phyloP scores from a whole-genome alignment of 2,888 invertebrate genomes.

The Cryptocephalus primarius region DNA sequence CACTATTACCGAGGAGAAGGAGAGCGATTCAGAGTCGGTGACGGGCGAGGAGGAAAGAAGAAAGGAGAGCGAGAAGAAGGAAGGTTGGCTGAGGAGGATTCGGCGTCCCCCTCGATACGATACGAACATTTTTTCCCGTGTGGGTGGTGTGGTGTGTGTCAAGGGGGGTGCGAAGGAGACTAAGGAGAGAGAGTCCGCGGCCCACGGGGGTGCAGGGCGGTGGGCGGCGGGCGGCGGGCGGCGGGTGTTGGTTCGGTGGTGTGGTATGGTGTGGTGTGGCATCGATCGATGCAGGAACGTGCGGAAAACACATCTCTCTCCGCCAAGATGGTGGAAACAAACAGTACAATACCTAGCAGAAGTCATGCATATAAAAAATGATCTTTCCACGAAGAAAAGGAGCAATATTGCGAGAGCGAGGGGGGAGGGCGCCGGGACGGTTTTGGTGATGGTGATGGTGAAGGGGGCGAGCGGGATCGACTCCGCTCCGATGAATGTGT shows the following conservation, averaged over 20 bases:
- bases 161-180: neutral
- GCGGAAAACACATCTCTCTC: conserved; percentile 30
- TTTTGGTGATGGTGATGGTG: neutral
- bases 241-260: conserved; percentile 1
- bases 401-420: conserved; percentile 3
- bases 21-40: neutral
- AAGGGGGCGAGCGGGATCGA: too few species aligned
- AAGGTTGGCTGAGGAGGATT: too few species aligned
- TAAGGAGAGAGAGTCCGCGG: neutral
- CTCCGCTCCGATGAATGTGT: too few species aligned
- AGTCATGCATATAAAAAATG: conserved; percentile 30
- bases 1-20: neutral
- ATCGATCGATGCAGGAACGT: conserved; percentile 30
- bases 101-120: too few species aligned
- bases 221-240: neutral
- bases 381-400: conserved; percentile 17
- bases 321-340: conserved; percentile 35
- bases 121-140: conserved; percentile 1
- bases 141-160: neutral
- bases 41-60: neutral
- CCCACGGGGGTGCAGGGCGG: neutral
- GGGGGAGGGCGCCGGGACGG: neutral
- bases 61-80: too few species aligned
- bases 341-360: conserved; percentile 22
- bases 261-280: too few species aligned